Percentiles rank a stretch among this genome's conserved stretches.
Evolutionary conservation across 2,113 vertebrate species (phyloP).

Genomic region (Ornithorhynchus anatinus): DNA sequence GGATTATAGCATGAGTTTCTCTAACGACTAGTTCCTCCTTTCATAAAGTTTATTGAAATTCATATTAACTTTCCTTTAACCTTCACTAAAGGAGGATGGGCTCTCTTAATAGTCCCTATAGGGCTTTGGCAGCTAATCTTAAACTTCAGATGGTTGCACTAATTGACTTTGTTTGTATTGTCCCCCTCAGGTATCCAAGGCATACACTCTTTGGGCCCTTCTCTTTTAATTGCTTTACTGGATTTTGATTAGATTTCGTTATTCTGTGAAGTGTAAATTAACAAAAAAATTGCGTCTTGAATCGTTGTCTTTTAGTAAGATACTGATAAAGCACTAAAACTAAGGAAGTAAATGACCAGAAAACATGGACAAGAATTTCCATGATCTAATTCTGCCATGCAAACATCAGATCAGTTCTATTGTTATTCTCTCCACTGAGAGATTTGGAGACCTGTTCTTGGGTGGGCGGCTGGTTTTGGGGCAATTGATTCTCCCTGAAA

Average conservation of each 20-base stretch:
- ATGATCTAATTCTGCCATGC: too few relatives aligned
- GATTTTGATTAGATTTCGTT: slow-evolving; percentile 4
- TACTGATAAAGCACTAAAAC: too few relatives aligned
- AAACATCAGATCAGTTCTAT: too few relatives aligned
- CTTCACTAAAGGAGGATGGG: not conserved
- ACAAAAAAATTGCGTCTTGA: slow-evolving; percentile 17
- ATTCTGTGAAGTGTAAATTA: slow-evolving; percentile 24
- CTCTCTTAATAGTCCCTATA: not conserved
- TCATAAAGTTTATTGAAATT: slow-evolving; percentile 31
- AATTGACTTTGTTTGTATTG: not conserved
- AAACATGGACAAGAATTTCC: too few relatives aligned
- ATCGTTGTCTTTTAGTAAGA: too few relatives aligned
- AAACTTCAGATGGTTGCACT: slow-evolving; percentile 1
- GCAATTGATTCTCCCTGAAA: too few relatives aligned
- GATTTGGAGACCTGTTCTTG: too few relatives aligned
- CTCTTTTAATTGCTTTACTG: not conserved
- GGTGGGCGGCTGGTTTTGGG: too few relatives aligned
- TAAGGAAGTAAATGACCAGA: too few relatives aligned
- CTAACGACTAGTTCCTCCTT: slow-evolving; percentile 25
- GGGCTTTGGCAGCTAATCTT: not conserved
- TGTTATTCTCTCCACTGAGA: too few relatives aligned
- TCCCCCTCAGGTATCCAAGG: not conserved
- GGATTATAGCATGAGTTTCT: slow-evolving; percentile 23
- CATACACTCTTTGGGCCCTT: slow-evolving; percentile 1
- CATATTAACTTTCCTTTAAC: not conserved